Base-by-base conservation (phyloP, 2,888 invertebrate genomes). In the Lacanobia oleracea region DNA sequence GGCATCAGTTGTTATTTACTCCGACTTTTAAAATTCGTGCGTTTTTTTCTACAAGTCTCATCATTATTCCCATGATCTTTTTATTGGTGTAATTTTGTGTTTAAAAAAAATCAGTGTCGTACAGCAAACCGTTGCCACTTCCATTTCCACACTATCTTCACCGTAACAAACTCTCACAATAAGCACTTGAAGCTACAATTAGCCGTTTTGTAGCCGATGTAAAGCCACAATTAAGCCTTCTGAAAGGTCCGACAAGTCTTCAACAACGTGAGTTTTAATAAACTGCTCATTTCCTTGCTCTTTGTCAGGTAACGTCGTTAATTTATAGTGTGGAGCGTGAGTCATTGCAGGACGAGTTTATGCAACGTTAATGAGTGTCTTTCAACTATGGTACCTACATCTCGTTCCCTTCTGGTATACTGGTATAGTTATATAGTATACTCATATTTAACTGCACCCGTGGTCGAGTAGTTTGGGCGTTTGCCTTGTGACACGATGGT, bases 161-260 rank as follows among this genome's bases (percentile, higher is more conserved):
- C 77, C 68, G 72, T 74, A 83, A 88, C 88, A 87, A 88, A 88
- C 88, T 71, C 88, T 89, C 77, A 93, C 93, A 94, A 94, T 93
- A 90, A 91, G 91, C 92, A 94, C 93, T 94, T 93, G 87, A 87
- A 92, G 89, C 90, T 92, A 93, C 94, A 95, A 95, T 95, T 95
- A 95, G 91, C 93, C 90, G 93, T 95, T 95, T 94, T 94, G 94
- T 94, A 93, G 88, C 89, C 88, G 89, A 92, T 91, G 92, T 90
- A 92, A 94, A 91, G 92, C 94, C 90, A 92, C 94, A 95, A 95
- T 95, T 94, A 94, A 93, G 88, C 91, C 91, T 91, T 92, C 91
- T 86, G 86, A 91, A 89, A 91, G 91, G 89, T 91, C 89, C 89
- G 85, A 86, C 89, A 86, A 87, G 86, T 85, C 87, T 88, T 86